Evolutionary conservation across 2,113 vertebrate genomes (phyloP).

Genomic region (Ceyx margarethae): DNA sequence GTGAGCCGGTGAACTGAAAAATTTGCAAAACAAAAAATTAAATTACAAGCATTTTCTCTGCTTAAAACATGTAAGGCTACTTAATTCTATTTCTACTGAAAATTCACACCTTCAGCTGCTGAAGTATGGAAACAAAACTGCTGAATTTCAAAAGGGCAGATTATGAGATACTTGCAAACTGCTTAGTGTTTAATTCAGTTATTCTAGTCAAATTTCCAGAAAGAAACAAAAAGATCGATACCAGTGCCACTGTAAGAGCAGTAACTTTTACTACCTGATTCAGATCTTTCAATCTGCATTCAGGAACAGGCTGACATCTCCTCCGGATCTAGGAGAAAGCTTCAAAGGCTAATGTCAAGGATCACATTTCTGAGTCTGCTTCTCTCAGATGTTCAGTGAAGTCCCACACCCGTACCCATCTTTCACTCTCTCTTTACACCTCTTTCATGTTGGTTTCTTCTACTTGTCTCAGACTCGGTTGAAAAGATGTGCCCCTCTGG

Average conservation of each 20-base stretch:
- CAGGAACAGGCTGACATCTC: neutral
- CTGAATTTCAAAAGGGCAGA: neutral
- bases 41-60: neutral
- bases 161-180: neutral
- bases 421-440: neutral
- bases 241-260: neutral
- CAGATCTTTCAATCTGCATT: slow-evolving; percentile 10
- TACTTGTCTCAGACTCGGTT: slow-evolving; percentile 28
- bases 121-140: neutral
- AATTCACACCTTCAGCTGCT: neutral
- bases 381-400: neutral
- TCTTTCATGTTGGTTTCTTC: slow-evolving; percentile 43
- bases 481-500: slow-evolving; percentile 79
- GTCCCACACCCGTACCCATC: neutral
- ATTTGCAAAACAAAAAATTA: neutral
- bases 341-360: slow-evolving; percentile 8
- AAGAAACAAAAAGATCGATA: neutral
- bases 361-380: neutral
- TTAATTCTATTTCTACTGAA: neutral
- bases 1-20: neutral
- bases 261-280: slow-evolving; percentile 30
- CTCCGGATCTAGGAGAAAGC: slow-evolving; percentile 18
- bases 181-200: neutral
- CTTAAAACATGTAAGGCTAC: neutral
- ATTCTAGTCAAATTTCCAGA: neutral